These are phyloP conservation scores for Teleiodes luculella DNA, from an alignment of 2,888 invertebrate species.

Conservation along the genomic window DNA sequence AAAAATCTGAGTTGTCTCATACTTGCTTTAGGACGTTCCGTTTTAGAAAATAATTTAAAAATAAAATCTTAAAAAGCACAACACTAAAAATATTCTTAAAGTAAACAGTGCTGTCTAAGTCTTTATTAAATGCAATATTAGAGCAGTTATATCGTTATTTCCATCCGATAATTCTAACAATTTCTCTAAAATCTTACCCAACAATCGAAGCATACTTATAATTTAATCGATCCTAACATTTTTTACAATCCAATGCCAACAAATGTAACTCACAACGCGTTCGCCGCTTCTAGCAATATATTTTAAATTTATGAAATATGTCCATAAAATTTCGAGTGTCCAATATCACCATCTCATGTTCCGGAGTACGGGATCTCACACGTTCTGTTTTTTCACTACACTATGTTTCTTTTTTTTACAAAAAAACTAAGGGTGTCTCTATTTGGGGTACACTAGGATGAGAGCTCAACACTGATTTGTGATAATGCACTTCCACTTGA, in stretches of 20 bases:
- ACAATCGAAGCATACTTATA: conserved; percentile 64
- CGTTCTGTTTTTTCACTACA: conserved; percentile 45
- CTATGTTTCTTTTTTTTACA: conserved; percentile 42
- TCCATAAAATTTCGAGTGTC: conserved; percentile 59
- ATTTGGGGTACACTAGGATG: conserved; percentile 38
- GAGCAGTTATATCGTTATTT: conserved; percentile 41
- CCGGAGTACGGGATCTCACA: conserved; percentile 38
- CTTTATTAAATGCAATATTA: conserved; percentile 9
- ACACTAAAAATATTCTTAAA: not conserved
- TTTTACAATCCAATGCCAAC: conserved; percentile 66
- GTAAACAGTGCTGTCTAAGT: not conserved
- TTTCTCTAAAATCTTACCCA: conserved; percentile 58
- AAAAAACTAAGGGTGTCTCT: conserved; percentile 50
- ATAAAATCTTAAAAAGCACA: not conserved
- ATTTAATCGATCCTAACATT: conserved; percentile 45
- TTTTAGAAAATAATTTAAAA: not conserved
- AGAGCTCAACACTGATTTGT: conserved; percentile 36
- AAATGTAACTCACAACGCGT: conserved; percentile 64
- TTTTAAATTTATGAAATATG: conserved; percentile 46
- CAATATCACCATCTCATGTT: conserved; percentile 74
- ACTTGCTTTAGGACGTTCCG: too few species aligned
- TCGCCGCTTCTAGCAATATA: conserved; percentile 51
- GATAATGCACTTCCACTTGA: not conserved
- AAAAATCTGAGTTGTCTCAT: too few species aligned
- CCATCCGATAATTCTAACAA: conserved; percentile 57